Conservation (phyloP, 2,797 vertebrate genomes). For the Pipistrellus kuhlii region DNA sequence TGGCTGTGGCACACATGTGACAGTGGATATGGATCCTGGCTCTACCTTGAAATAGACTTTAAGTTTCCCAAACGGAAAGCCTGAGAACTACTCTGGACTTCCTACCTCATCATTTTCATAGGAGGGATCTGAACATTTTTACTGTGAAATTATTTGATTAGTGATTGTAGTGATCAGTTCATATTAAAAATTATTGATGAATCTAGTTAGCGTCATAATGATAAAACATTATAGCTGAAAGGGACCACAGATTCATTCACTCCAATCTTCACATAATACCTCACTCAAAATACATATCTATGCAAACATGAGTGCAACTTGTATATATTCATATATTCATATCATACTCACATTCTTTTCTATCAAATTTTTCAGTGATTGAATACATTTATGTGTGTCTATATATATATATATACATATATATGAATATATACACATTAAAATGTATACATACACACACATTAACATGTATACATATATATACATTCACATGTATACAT, state of each 20-base stretch:
- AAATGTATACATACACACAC: no score
- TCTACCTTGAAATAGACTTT: neutral
- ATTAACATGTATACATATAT: no score
- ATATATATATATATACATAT: no score
- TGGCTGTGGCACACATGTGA: fast-evolving
- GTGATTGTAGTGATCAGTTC: neutral
- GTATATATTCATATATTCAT: neutral
- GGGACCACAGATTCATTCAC: neutral
- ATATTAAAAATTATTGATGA: neutral
- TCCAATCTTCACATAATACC: neutral
- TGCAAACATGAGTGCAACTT: neutral
- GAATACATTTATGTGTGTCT: no score
- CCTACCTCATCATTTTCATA: neutral
- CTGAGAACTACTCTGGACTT: neutral
- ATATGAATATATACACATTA: no score
- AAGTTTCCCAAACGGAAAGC: neutral
- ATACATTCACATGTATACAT: no score
- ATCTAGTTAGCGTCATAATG: neutral
- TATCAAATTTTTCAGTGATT: no score
- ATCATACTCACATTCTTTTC: neutral
- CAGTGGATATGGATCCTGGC: neutral
- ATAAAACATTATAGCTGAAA: neutral
- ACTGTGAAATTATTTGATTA: constrained; percentile 5
- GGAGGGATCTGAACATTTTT: neutral
- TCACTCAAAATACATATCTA: neutral